Evolutionary conservation across 2,113 vertebrate species (phyloP), one percentile per base, ranked within the genome.

Genomic region (Chauna torquata): DNA sequence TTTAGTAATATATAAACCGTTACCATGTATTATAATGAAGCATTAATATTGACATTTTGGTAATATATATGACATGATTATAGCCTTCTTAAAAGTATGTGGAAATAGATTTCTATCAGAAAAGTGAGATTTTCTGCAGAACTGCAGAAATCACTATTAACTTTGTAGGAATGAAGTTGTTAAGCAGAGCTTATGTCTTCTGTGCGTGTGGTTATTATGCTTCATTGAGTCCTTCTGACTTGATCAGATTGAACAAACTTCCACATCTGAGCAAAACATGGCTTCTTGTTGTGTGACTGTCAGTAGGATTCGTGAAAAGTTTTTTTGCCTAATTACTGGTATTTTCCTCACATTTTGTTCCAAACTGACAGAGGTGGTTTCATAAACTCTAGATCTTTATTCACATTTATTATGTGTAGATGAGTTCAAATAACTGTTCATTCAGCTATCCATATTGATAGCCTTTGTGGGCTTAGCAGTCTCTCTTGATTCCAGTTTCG

Each of bases 221-320:
- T 96, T 44, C 85, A 90, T 5, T 0, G 8, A 96, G 42, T 40
- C 38, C 32, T 74, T 77, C 71, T 95, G 94, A 94, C 19, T 93
- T 83, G 77, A 96, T 88, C 19, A 59, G 44, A 47, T 32, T 34
- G 74, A 92, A 93, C 85, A 92, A 86, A 94, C 50, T 90, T 95
- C 66, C 38, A 83, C 64, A 52, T 86, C 82, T 55, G 52, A 88
- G n/a, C 15, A 74, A 93, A 85, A 66, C 30, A 59, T 47, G 34
- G 30, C 8, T 81, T 85, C 68, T 80, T 86, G 8, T 52, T 59
- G 3, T 76, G 28, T 74, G 49, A 62, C 40, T 82, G 66, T 57
- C 87, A 77, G 49, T 25, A 68, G 19, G 42, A 69, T 52, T 62
- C 0, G 0, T 66, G 42, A 34, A 68, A 76, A 45, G 5, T 45